phyloP scores from a whole-genome alignment of 2,797 vertebrate genomes.

The Catostomus latipinnis region DNA sequence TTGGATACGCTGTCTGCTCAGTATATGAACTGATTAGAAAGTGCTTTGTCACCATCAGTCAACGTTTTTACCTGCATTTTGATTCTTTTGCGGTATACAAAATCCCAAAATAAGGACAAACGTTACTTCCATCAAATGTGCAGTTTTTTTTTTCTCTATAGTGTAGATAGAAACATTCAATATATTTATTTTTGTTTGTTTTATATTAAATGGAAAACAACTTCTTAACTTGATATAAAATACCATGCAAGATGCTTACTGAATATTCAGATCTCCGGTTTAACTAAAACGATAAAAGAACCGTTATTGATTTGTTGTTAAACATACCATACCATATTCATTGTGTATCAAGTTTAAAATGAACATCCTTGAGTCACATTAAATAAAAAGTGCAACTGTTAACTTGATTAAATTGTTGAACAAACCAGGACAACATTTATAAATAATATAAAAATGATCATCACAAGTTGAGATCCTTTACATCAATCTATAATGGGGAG shows the following conservation, averaged over 20 bases:
- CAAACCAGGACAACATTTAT: conserved; percentile 60
- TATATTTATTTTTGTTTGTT: conserved; percentile 34
- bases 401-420: conserved; percentile 66
- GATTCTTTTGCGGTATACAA: neutral
- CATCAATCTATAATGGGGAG: conserved; percentile 59
- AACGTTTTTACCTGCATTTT: conserved; percentile 47
- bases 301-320: conserved; percentile 19
- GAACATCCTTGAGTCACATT: conserved; percentile 58
- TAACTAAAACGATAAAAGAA: conserved; percentile 46
- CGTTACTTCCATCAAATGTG: conserved; percentile 36
- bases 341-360: conserved; percentile 61
- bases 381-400: conserved; percentile 77
- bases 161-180: conserved; percentile 58
- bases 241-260: conserved; percentile 56
- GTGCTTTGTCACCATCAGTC: conserved; percentile 71
- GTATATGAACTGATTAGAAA: conserved; percentile 76
- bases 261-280: conserved; percentile 46
- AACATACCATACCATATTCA: conserved; percentile 56
- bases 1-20: conserved; percentile 78
- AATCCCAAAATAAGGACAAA: conserved; percentile 25
- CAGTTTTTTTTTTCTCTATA: conserved; percentile 27
- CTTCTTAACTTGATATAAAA: conserved; percentile 55
- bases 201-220: conserved; percentile 51
- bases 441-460: no score
- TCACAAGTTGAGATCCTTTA: conserved; percentile 64